Evolutionary conservation across 2,888 invertebrate genomes (phyloP).

Genomic region (Diloba caeruleocephala): DNA sequence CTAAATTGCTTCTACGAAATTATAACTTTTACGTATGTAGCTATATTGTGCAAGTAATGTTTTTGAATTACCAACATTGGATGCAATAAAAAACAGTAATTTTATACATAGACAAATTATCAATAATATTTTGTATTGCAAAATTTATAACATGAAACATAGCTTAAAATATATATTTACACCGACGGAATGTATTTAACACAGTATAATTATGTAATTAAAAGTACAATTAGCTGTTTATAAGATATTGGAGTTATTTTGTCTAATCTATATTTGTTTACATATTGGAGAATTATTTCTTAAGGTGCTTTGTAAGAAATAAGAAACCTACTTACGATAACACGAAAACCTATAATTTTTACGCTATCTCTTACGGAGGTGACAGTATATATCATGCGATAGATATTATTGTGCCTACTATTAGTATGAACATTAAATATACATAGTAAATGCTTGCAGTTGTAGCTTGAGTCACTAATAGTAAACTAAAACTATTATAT

Average conservation of each 20-base stretch:
- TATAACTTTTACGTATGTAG: conserved; percentile 14
- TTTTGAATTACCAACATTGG: conserved; percentile 11
- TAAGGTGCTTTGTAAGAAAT: conserved; percentile 60
- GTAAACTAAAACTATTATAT: conserved; percentile 12
- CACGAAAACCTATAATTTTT: conserved; percentile 13
- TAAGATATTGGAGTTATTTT: conserved; percentile 68
- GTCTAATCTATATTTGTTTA: conserved; percentile 55
- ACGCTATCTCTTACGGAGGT: conserved; percentile 14
- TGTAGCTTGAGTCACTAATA: conserved; percentile 13
- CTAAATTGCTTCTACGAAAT: conserved; percentile 23
- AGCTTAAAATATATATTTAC: conserved; percentile 44
- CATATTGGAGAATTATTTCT: conserved; percentile 52
- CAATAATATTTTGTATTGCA: conserved; percentile 44
- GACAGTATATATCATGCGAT: conserved; percentile 16
- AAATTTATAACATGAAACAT: conserved; percentile 46
- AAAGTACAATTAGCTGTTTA: conserved; percentile 79
- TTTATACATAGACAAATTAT: conserved; percentile 24
- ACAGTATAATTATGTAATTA: conserved; percentile 60
- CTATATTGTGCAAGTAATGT: conserved; percentile 24
- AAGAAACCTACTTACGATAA: conserved; percentile 32
- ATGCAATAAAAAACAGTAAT: conserved; percentile 21
- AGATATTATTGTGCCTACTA: conserved; percentile 20
- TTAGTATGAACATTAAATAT: conserved; percentile 17
- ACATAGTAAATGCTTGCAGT: conserved; percentile 32
- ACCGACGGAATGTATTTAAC: conserved; percentile 28